phyloP scores from a whole-genome alignment of 2,797 vertebrate genomes.

The Novumbra hubbsi region DNA sequence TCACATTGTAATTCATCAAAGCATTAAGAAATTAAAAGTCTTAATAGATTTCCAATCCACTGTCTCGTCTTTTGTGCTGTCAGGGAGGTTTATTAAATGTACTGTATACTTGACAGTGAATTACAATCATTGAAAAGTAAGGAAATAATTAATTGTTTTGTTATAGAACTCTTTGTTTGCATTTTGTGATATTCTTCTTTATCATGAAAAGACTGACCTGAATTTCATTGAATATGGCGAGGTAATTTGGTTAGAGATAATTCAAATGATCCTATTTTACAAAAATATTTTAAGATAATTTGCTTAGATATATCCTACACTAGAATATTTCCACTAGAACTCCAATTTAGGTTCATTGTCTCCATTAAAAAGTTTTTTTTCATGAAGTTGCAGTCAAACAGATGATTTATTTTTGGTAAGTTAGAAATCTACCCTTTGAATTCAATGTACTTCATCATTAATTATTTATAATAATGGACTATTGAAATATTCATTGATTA shows the following conservation, averaged over 20 bases:
- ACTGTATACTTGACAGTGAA: background rate
- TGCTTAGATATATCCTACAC: background rate
- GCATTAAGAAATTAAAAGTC: conserved; percentile 72
- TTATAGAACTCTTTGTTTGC: too few relatives aligned
- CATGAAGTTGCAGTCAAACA: background rate
- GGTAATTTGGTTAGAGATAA: too few relatives aligned
- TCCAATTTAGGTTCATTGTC: background rate
- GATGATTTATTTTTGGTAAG: conserved; percentile 25
- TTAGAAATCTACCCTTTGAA: conserved; percentile 36
- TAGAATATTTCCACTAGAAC: background rate
- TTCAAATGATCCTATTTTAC: too few relatives aligned
- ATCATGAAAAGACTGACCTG: too few relatives aligned
- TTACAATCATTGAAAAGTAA: background rate
- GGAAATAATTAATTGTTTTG: background rate
- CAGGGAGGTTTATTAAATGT: background rate
- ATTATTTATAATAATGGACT: conserved; percentile 49
- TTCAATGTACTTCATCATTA: conserved; percentile 31
- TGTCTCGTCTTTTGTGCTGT: conserved; percentile 17
- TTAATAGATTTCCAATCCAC: conserved; percentile 70
- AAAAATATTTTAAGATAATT: too few relatives aligned
- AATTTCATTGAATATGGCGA: too few relatives aligned
- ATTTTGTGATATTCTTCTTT: too few relatives aligned
- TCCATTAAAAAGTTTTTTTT: background rate
- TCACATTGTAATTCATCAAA: conserved; percentile 59
- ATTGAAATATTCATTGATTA: conserved; percentile 44